Evolutionary conservation across 2,797 vertebrate species (phyloP), one percentile per base, ranked within the genome.

Genomic region (Danio jaintianensis): DNA sequence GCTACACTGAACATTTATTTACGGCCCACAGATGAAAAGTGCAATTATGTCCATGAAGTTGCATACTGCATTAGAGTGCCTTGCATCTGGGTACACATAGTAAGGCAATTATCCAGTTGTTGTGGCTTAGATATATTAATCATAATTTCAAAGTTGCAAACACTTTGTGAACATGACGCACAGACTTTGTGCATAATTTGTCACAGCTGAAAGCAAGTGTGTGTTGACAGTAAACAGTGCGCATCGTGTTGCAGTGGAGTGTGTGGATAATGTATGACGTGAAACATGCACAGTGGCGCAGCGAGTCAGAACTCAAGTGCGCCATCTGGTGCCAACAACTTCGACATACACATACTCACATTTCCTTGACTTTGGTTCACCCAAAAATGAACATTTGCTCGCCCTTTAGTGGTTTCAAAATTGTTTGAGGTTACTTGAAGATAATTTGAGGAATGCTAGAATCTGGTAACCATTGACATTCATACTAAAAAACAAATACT

Each of bases 231-330:
- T 80, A 68, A 82, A 71, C 82, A 78, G 16, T 84, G 11, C 85
- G 77, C 76, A 74, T 82, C 80, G 87, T 53, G 84, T 85, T 85
- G 87, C 84, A 82, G 73, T 86, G 70, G 83, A 87, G 50, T 68
- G 15, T 53, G 68, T 38, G 48, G 66, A 70, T 42, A 66, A 86
- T 56, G 56, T 66, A 85, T 79, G 83, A 87, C 86, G 86, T 82
- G 82, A 76, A 86, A 71, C 42, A 63, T 36, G 29, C 68, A 70
- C 20, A 53, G 15, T 55, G 50, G 10, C 9, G 50, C 69, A 56
- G 52, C 6, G 11, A 69, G 22, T 38, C 42, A 42, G 73, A 9
- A 18, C n/a, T 63, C 73, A 15, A 53, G 73, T 1, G 73, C 59
- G 36, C 73, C 73, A 53, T 42, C 73, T 38, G 52, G 73, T 42